A percentile compares a stretch with the other conserved stretches of the same genome.
phyloP scores from a whole-genome alignment of 2,113 vertebrate genomes.

The Tachysurus vachellii region DNA sequence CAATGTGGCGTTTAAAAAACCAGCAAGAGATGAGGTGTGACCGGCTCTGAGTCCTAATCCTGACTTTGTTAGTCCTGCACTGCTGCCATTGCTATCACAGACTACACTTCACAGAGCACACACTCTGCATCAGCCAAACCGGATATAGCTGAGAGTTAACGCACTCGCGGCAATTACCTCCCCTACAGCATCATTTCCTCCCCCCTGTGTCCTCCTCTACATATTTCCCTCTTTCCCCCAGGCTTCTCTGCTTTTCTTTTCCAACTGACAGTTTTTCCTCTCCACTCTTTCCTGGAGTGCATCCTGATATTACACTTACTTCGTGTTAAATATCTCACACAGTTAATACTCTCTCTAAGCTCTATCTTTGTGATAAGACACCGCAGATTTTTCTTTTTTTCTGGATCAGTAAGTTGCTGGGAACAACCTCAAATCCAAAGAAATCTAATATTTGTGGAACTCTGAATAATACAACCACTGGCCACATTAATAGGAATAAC shows the following conservation, averaged over 20 bases:
- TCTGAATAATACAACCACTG: neutral
- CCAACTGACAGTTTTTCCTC: neutral
- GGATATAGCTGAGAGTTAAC: constrained; percentile 25
- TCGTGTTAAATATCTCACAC: constrained; percentile 15
- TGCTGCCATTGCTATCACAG: constrained; percentile 35
- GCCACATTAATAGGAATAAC: neutral
- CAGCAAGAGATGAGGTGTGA: constrained; percentile 40
- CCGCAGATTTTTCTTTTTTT: neutral
- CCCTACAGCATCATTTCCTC: neutral
- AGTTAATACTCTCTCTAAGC: neutral
- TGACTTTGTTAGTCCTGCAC: constrained; percentile 47
- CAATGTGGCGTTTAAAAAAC: constrained; percentile 4
- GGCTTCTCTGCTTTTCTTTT: neutral
- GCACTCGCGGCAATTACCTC: constrained; percentile 26
- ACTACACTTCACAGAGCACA: constrained; percentile 17
- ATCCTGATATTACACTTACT: neutral
- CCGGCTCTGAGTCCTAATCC: constrained; percentile 25
- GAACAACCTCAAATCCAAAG: neutral
- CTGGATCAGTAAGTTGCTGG: constrained; percentile 2
- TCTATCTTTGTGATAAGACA: neutral
- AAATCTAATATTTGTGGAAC: neutral
- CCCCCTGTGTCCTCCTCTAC: neutral
- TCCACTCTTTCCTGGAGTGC: neutral
- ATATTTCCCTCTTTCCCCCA: neutral
- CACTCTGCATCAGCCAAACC: neutral